Percentiles rank a stretch among this genome's conserved stretches.
phyloP scores from a whole-genome alignment of 2,888 invertebrate species.

The Andricus quercusramuli region DNA sequence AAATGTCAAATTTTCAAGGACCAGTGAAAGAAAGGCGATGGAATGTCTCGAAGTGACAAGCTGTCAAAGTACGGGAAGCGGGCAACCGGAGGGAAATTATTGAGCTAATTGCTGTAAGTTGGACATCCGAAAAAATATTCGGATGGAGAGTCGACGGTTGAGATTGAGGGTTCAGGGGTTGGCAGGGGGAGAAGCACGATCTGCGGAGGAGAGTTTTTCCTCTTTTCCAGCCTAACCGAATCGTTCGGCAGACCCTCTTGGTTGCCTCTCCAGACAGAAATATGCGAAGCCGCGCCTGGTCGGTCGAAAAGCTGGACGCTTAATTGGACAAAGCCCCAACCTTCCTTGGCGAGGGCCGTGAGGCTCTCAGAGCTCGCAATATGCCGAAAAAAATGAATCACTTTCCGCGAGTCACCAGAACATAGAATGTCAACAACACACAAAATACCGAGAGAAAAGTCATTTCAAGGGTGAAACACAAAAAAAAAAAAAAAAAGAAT shows the following conservation, averaged over 20 bases:
- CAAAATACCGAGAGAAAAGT: conserved; percentile 43
- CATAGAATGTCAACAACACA: conserved; percentile 48
- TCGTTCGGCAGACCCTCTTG: conserved; percentile 57
- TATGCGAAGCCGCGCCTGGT: conserved; percentile 72
- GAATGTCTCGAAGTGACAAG: conserved; percentile 60
- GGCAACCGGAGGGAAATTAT: conserved; percentile 71
- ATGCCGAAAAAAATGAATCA: conserved; percentile 74
- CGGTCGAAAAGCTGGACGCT: conserved; percentile 75
- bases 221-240: conserved; percentile 63
- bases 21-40: conserved; percentile 40
- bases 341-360: conserved; percentile 67
- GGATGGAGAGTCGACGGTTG: conserved; percentile 51
- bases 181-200: conserved; percentile 47
- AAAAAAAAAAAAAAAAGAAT: not conserved
- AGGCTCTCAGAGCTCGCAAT: conserved; percentile 72
- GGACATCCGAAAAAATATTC: conserved; percentile 69
- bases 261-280: conserved; percentile 73
- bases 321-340: conserved; percentile 78
- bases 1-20: conserved; percentile 42
- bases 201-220: conserved; percentile 66
- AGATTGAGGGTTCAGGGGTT: conserved; percentile 51
- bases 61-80: conserved; percentile 65
- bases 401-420: conserved; percentile 57
- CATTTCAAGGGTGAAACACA: not conserved
- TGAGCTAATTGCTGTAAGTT: conserved; percentile 77